A percentile compares a stretch with the other conserved stretches of the same genome.
These are phyloP conservation scores for Catocala nupta DNA, from an alignment of 2,888 invertebrate genomes.

Conservation along the genomic window DNA sequence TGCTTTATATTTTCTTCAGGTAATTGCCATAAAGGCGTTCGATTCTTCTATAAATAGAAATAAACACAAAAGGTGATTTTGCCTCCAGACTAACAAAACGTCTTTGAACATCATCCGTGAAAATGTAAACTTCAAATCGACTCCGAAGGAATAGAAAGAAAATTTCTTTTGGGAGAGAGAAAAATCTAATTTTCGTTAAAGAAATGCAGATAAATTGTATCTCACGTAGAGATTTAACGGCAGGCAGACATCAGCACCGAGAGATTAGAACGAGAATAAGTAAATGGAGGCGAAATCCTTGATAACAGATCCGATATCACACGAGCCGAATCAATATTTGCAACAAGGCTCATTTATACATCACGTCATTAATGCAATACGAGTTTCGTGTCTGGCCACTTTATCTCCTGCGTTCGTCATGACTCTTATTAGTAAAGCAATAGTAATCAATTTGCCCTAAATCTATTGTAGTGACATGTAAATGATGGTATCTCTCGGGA, in stretches of 20 bases:
- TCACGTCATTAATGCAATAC: conserved; percentile 31
- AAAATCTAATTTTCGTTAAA: conserved; percentile 20
- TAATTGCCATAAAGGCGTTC: not conserved
- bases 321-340: conserved; percentile 13
- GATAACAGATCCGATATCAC: conserved; percentile 13
- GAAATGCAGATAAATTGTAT: conserved; percentile 38
- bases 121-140: conserved; percentile 21
- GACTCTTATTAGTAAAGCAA: conserved; percentile 15
- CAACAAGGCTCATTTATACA: conserved; percentile 13
- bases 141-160: conserved; percentile 21
- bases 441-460: conserved; percentile 43
- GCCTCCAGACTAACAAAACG: conserved; percentile 11
- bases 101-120: conserved; percentile 10
- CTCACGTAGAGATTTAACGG: conserved; percentile 37
- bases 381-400: conserved; percentile 8
- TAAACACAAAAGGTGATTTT: conserved; percentile 8
- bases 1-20: not conserved
- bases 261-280: conserved; percentile 31
- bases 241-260: conserved; percentile 15
- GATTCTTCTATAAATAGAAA: conserved; percentile 4
- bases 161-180: conserved; percentile 12
- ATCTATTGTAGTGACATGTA: conserved; percentile 41
- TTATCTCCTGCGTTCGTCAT: conserved; percentile 12
- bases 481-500: conserved; percentile 50
- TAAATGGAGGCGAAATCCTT: conserved; percentile 26